Evolutionary conservation across 2,888 invertebrate species (phyloP), one percentile per base, ranked within the genome.

Genomic region (Deilephila porcellus): DNA sequence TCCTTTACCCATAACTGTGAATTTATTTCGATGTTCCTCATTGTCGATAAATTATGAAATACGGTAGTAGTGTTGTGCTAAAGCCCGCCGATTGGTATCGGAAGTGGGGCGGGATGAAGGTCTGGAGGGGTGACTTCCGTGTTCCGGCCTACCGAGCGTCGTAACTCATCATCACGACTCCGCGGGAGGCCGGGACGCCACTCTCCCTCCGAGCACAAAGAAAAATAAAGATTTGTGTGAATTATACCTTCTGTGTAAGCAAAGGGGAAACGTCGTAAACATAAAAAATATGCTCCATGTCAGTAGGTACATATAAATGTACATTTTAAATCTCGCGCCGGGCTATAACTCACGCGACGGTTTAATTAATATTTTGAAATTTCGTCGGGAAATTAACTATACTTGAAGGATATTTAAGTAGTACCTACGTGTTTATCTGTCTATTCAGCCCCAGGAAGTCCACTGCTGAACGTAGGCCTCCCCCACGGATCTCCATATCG

Each of bases 161-260:
- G 90, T 94, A 94, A 93, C 93, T 93, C 93, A 93, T 94, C 93
- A 93, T 93, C 93, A 93, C 86, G 83, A 79, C 92, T 77, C 93
- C 79, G 83, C 90, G 86, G 93, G 92, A 88, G 88, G 84, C 83
- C 81, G 77, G 75, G 67, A 37, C 29, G 62, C 62, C 63, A 52
- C 88, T 85, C 90, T 82, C 89, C 87, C 91, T 86, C 89, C 75
- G 81, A 84, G 84, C 82, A 89, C 88, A 91, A 92, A 91, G 91
- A 91, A 91, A 91, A 88, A 90, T 88, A 90, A 90, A 92, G 92
- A 93, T 92, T 91, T 92, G 90, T 89, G 90, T 90, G 91, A 93
- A 91, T 92, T 92, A 91, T 90, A 88, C 86, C 86, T 90, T 86
- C 84, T 80, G 82, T 81, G 85, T 83, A 83, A 87, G 86, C 85